Percentiles rank a stretch among this genome's conserved stretches.
Conservation (phyloP, 2,113 vertebrate species). For the Boulengeromyrus knoepffleri region DNA sequence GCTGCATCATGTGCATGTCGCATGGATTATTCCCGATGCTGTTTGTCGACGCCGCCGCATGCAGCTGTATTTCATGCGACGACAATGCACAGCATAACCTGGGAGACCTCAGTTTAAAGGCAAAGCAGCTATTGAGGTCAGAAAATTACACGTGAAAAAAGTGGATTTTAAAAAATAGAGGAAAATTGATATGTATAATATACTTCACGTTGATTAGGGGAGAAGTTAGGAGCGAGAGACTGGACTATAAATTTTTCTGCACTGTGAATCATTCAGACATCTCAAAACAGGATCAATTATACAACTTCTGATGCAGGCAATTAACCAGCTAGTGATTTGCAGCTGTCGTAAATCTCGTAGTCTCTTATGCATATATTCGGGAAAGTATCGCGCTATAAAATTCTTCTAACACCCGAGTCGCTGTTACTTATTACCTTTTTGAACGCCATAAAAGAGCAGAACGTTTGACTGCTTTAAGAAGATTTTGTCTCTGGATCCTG, state of each 20-base stretch:
- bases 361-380: background rate
- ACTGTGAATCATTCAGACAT: background rate
- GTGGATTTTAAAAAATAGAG: background rate
- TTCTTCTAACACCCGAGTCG: background rate
- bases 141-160: background rate
- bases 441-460: background rate
- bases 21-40: background rate
- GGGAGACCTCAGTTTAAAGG: background rate
- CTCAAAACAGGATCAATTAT: constrained; percentile 6
- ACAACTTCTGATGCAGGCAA: constrained; percentile 1
- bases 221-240: background rate
- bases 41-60: background rate
- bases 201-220: background rate
- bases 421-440: background rate
- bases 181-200: background rate
- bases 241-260: background rate
- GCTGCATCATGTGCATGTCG: background rate
- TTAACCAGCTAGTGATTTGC: background rate
- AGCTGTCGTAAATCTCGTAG: background rate
- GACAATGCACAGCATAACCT: background rate
- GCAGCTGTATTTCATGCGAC: background rate
- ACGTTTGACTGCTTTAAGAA: background rate
- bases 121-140: background rate
- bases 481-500: background rate
- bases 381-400: background rate